Percentiles rank a stretch among this genome's conserved stretches.
Evolutionary conservation across 2,113 vertebrate species (phyloP).

Genomic region (Helogale parvula): DNA sequence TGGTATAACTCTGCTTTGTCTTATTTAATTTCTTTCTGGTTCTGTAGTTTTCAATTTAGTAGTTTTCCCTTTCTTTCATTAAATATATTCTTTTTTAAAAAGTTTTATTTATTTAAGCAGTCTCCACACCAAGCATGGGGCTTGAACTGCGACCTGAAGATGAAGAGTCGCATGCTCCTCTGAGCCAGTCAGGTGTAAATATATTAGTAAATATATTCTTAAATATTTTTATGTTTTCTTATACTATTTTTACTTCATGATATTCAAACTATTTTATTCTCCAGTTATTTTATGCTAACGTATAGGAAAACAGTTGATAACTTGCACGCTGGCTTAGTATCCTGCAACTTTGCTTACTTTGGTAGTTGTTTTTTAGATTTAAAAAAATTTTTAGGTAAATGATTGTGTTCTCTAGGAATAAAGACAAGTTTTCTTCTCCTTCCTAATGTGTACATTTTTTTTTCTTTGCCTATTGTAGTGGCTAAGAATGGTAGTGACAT

Average conservation of each 20-base stretch:
- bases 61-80: too few species aligned
- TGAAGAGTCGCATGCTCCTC: too few species aligned
- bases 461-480: neutral
- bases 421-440: neutral
- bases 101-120: too few species aligned
- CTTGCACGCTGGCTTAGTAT: neutral
- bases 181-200: too few species aligned
- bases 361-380: neutral
- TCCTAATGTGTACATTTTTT: neutral
- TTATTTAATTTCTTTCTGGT: neutral
- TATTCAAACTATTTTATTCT: neutral
- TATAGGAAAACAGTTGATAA: neutral
- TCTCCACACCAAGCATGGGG: too few species aligned
- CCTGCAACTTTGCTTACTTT: too few species aligned
- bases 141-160: too few species aligned
- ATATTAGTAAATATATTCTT: neutral
- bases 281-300: neutral
- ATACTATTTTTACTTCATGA: neutral
- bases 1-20: neutral
- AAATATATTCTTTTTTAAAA: too few species aligned
- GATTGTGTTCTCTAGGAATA: neutral
- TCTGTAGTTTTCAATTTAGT: neutral
- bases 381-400: neutral
- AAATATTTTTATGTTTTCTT: neutral
- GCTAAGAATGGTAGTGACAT: neutral